Evolutionary conservation across 2,113 vertebrate species (phyloP), one percentile per base, ranked within the genome.

Genomic region (Anolis carolinensis): DNA sequence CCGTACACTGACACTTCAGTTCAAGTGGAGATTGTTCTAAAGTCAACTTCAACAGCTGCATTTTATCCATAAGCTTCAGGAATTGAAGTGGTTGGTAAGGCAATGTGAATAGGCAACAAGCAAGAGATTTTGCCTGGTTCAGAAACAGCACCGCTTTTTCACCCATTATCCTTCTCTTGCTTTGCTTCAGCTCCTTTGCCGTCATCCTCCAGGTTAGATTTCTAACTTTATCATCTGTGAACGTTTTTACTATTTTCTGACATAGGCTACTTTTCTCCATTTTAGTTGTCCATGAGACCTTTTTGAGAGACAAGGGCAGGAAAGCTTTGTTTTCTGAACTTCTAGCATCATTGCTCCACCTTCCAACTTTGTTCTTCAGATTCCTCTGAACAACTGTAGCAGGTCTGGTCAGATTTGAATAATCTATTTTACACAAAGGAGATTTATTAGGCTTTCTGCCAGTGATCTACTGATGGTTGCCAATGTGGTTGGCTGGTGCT

Each of bases 11-110:
- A 63, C 73, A 77, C 73, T 84, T 70, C 65, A 79, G 39, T 48
- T 80, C 65, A 78, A 85, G 78, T 73, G 52, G 78, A 81, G 39
- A 74, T 73, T 80, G 68, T 74, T 86, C 79, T 80, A 63, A 80
- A 63, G 39, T 80, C 78, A 62, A 25, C 32, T 79, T 48, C 68
- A 34, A 74, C 36, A 25, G 78, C 39, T n/a, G 11, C 36, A n/a
- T 80, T 44, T 72, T 30, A 39, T 62, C 20, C 36, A 27, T 80
- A 70, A 73, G 55, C 52, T 73, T 80, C 68, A 44, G 68, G 52
- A 74, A 74, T 52, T 44, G 20, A 79, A 44, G 34, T 27, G 30
- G 27, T 73, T 32, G 23, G 77, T n/a, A 63, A 80, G 7, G 52
- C 52, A 50, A 34, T 30, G 71, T 44, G 68, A 73, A 71, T 18